Evolutionary conservation across 2,113 vertebrate species (phyloP).

Genomic region (Myodes glareolus): DNA sequence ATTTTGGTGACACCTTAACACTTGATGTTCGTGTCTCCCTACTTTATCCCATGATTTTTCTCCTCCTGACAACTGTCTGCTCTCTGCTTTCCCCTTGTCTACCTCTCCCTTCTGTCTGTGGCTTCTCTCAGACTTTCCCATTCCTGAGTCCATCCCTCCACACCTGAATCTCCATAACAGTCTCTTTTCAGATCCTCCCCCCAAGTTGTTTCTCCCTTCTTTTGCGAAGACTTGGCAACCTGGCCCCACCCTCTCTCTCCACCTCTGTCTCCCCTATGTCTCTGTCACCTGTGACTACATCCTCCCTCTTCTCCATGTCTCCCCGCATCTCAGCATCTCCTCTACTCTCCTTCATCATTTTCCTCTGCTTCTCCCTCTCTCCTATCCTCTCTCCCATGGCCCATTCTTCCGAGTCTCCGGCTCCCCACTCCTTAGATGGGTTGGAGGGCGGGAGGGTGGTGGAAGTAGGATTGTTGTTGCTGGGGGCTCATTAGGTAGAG

Average conservation of each 20-base stretch:
- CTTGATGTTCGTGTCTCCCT: neutral
- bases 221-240: neutral
- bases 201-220: neutral
- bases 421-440: slow-evolving; percentile 70
- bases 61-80: neutral
- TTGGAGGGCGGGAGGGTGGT: slow-evolving; percentile 69
- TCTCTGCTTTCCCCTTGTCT: neutral
- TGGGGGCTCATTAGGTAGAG: slow-evolving; percentile 84
- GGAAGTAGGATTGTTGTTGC: slow-evolving; percentile 74
- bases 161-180: neutral
- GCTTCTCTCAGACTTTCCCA: neutral
- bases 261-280: neutral
- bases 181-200: neutral
- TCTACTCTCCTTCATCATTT: neutral
- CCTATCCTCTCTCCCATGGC: slow-evolving; percentile 9
- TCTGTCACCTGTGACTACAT: neutral
- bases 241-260: neutral
- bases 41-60: neutral
- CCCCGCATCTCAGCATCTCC: neutral
- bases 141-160: neutral
- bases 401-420: slow-evolving; percentile 18
- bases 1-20: neutral
- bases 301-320: neutral
- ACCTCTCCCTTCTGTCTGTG: neutral
- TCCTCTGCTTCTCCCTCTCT: neutral